Conservation (phyloP, 2,113 vertebrate species). For the Corythoichthys haematopterus region DNA sequence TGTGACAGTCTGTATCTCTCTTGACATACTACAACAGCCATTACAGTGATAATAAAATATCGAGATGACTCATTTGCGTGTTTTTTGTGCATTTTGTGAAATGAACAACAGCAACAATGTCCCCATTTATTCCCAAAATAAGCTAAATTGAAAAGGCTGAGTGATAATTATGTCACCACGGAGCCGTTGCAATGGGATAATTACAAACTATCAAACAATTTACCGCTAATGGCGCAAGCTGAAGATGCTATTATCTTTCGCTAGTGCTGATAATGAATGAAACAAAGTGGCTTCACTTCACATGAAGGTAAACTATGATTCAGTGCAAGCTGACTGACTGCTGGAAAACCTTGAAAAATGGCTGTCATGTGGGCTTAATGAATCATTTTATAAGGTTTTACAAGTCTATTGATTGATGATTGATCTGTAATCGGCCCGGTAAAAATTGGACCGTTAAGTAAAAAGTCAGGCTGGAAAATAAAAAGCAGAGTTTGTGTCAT, state of each 20-base stretch:
- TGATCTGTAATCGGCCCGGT: no score
- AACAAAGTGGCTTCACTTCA: neutral
- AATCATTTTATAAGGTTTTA: slow-evolving; percentile 23
- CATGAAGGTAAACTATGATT: neutral
- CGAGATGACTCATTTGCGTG: neutral
- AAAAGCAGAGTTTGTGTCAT: no score
- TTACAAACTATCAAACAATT: slow-evolving; percentile 3
- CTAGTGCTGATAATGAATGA: neutral
- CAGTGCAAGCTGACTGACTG: neutral
- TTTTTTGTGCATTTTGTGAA: neutral
- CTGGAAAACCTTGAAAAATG: neutral
- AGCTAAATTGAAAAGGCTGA: slow-evolving; percentile 3
- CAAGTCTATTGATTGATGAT: slow-evolving; percentile 47
- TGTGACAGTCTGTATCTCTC: no score
- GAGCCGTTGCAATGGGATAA: neutral
- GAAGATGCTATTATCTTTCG: neutral
- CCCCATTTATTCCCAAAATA: neutral
- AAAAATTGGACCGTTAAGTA: slow-evolving; percentile 22
- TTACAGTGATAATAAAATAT: neutral
- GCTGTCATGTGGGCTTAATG: slow-evolving; percentile 10
- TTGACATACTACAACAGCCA: neutral
- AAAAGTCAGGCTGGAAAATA: slow-evolving; percentile 30
- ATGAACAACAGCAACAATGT: neutral
- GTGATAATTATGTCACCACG: neutral
- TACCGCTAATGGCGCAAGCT: neutral